phyloP scores from a whole-genome alignment of 2,113 vertebrate genomes.

The Tragelaphus scriptus region DNA sequence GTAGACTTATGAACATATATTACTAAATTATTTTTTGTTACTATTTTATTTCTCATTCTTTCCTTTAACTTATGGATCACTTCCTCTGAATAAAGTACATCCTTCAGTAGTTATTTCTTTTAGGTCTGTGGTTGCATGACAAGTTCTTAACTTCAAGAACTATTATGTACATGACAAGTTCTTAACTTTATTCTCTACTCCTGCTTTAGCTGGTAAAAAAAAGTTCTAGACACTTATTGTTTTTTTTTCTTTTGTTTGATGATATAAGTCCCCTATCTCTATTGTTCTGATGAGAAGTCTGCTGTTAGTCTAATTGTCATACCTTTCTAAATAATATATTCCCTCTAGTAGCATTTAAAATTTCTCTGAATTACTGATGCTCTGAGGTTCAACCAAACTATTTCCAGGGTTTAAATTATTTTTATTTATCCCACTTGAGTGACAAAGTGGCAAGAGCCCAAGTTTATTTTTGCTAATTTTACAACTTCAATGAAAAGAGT shows the following conservation, averaged over 20 bases:
- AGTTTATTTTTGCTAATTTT: conserved; percentile 4
- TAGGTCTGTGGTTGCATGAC: not conserved
- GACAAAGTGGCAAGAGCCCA: not conserved
- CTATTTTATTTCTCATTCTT: not conserved
- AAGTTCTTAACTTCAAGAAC: not conserved
- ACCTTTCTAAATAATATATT: not conserved
- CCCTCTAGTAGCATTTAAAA: not conserved
- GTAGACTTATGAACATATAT: not conserved
- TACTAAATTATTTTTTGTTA: not conserved
- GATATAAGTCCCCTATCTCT: not conserved
- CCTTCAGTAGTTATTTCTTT: not conserved
- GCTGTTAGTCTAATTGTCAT: not conserved
- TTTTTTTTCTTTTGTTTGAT: not conserved
- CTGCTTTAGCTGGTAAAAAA: not conserved
- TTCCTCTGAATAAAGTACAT: not conserved
- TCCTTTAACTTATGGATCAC: not conserved
- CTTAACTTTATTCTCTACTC: not conserved
- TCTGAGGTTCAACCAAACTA: not conserved
- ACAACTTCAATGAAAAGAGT: not conserved
- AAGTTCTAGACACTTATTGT: not conserved
- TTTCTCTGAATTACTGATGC: not conserved
- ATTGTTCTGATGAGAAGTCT: not conserved
- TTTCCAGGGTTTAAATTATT: not conserved
- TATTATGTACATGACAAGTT: not conserved
- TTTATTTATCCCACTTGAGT: not conserved